phyloP scores from a whole-genome alignment of 2,797 vertebrate species.

The Psittacula echo region DNA sequence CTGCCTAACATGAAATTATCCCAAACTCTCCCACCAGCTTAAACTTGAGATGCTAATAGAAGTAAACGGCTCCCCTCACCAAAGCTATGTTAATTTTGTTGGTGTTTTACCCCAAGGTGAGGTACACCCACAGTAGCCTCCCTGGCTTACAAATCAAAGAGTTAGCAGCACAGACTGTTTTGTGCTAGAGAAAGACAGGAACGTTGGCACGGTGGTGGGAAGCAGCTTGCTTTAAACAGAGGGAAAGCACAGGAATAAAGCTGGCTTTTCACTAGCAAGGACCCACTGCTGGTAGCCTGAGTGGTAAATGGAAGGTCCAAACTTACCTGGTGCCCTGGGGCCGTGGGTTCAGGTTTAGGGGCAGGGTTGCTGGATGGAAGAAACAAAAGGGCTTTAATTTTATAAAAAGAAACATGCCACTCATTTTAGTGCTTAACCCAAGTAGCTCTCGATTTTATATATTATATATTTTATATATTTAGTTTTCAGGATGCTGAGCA shows the following conservation, averaged over 20 bases:
- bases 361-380: neutral
- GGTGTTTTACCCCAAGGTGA: neutral
- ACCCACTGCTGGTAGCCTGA: accelerated
- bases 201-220: accelerated
- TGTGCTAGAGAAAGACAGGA: neutral
- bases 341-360: neutral
- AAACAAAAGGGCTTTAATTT: neutral
- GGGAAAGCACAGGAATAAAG: neutral
- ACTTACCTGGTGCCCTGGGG: accelerated
- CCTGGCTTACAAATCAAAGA: neutral
- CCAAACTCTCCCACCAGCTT: neutral
- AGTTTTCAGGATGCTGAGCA: neutral
- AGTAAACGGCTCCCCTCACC: neutral
- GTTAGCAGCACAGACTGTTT: neutral
- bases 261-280: neutral
- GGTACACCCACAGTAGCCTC: neutral
- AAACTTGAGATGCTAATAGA: neutral
- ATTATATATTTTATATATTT: no score
- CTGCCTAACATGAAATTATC: conserved; percentile 30
- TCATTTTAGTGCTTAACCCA: neutral
- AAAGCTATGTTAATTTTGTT: neutral
- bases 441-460: neutral
- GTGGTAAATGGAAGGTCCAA: neutral
- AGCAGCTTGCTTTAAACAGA: neutral
- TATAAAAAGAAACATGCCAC: accelerated